phyloP scores from a whole-genome alignment of 2,113 vertebrate genomes.

The Aptenodytes forsteri region DNA sequence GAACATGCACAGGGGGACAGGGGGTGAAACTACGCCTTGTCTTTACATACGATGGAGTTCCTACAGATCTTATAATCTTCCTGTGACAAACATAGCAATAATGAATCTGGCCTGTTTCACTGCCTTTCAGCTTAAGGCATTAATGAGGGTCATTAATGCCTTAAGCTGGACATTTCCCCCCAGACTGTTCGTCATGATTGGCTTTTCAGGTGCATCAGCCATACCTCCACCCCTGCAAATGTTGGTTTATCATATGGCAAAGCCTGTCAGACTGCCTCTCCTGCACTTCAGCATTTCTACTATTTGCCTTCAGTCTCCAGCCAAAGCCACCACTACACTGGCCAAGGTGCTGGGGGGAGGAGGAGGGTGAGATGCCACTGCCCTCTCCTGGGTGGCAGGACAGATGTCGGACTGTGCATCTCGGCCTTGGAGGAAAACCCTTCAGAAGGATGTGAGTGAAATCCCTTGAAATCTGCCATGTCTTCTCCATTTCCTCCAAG shows the following conservation, averaged over 20 bases:
- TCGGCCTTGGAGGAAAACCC: background rate
- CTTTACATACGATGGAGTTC: background rate
- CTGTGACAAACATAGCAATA: background rate
- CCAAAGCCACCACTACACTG: background rate
- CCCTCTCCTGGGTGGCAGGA: background rate
- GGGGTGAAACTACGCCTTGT: rapidly evolving
- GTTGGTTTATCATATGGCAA: background rate
- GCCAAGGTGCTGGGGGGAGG: background rate
- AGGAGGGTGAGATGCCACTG: background rate
- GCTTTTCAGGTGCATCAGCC: background rate
- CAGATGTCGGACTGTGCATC: background rate
- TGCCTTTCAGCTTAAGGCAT: background rate
- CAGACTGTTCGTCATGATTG: background rate
- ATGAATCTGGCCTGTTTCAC: background rate
- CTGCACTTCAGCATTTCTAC: background rate
- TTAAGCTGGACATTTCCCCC: background rate
- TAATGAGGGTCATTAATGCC: too few relatives aligned
- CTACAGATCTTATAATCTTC: background rate
- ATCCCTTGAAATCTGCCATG: background rate
- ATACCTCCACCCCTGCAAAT: background rate
- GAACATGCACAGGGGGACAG: rapidly evolving
- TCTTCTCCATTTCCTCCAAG: background rate
- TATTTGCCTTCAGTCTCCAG: background rate
- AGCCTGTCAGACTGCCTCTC: background rate
- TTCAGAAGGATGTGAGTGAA: background rate